phyloP scores from a whole-genome alignment of 2,888 invertebrate genomes.

The Latheticus oryzae region DNA sequence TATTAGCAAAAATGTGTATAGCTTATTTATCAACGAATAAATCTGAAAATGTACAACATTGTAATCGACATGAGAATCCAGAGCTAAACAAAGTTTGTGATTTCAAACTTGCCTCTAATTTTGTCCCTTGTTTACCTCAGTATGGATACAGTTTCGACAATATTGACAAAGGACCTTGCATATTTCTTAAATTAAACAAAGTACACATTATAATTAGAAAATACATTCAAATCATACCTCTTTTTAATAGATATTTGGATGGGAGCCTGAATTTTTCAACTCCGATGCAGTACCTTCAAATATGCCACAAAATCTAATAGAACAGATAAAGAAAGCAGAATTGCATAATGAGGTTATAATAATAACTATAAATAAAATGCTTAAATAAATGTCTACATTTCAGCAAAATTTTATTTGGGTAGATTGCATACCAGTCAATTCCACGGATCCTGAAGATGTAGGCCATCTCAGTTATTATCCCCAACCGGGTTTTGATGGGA shows the following conservation, averaged over 20 bases:
- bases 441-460: conserved; percentile 92
- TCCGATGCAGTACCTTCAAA: conserved; percentile 76
- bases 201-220: no score
- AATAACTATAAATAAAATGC: no score
- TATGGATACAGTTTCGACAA: conserved; percentile 86
- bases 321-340: no score
- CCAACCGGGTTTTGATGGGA: conserved; percentile 85
- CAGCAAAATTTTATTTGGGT: conserved; percentile 85
- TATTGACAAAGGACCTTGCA: conserved; percentile 84
- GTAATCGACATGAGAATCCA: conserved; percentile 9
- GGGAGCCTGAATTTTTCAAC: conserved; percentile 85
- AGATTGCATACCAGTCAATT: conserved; percentile 94
- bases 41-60: conserved; percentile 44
- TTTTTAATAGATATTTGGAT: conserved; percentile 82
- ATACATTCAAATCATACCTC: no score
- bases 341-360: no score
- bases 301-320: conserved; percentile 81
- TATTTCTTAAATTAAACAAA: conserved; percentile 96
- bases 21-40: neutral
- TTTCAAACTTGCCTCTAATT: conserved; percentile 73
- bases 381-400: no score
- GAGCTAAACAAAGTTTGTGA: conserved; percentile 79
- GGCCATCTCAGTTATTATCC: conserved; percentile 91
- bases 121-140: conserved; percentile 80
- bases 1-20: neutral